Conservation (phyloP, 2,888 invertebrate genomes). For the Orchesella flavescens region DNA sequence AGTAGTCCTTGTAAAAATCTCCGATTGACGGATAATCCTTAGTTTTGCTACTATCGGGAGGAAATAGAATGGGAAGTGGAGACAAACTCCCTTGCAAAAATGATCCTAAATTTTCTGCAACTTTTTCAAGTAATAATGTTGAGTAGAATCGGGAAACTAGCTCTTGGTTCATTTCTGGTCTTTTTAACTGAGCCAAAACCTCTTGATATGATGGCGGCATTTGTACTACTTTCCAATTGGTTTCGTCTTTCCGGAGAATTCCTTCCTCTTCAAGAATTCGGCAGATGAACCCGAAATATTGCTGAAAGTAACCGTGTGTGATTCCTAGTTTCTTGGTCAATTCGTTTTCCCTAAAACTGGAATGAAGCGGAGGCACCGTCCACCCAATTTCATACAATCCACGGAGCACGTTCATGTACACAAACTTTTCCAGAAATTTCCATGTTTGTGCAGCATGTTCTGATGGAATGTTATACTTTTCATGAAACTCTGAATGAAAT, state of each 20-base stretch:
- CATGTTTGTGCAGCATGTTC: background rate
- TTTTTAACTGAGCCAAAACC: background rate
- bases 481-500: too few species aligned
- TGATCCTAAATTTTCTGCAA: background rate
- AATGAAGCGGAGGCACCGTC: background rate
- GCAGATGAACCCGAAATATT: background rate
- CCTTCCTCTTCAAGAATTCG: slow-evolving; percentile 1
- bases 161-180: background rate
- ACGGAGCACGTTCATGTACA: background rate
- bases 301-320: background rate
- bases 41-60: background rate
- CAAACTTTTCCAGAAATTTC: too few species aligned
- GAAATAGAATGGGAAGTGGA: slow-evolving; percentile 16
- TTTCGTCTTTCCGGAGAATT: background rate
- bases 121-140: background rate
- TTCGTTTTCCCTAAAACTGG: background rate
- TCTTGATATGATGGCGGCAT: background rate
- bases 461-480: background rate
- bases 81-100: background rate
- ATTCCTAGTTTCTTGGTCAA: background rate
- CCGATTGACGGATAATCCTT: background rate
- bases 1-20: background rate
- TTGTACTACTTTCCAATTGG: background rate
- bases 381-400: slow-evolving; percentile 14
- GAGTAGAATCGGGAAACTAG: background rate